These are phyloP conservation scores for Scaptodrosophila lebanonensis DNA, from an alignment of 1,140 invertebrate genomes.

Conservation along the genomic window DNA sequence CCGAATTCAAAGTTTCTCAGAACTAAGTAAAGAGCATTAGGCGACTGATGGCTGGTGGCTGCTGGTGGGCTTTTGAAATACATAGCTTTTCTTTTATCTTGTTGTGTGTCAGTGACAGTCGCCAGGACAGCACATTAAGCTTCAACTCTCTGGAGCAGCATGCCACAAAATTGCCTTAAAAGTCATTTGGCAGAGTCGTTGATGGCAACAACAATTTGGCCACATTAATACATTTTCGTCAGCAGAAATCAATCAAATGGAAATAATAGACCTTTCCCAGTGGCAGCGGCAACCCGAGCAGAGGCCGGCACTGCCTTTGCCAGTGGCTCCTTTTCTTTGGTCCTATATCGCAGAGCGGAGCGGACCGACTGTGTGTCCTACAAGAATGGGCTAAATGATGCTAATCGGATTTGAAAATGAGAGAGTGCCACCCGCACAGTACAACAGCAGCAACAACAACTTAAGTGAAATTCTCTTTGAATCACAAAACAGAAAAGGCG, in stretches of 20 bases:
- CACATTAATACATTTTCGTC: conserved; percentile 6
- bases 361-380: conserved; percentile 35
- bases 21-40: too few relatives aligned
- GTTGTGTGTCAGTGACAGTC: too few relatives aligned
- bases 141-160: too few relatives aligned
- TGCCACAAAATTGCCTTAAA: neutral
- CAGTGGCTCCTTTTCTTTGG: neutral
- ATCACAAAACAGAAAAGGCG: conserved; percentile 38
- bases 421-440: conserved; percentile 18
- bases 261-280: conserved; percentile 54
- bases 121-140: too few relatives aligned
- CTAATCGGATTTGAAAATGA: conserved; percentile 73
- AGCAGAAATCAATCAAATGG: conserved; percentile 57
- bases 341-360: neutral
- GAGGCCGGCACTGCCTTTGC: neutral
- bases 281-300: too few relatives aligned
- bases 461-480: conserved; percentile 33
- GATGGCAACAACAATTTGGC: neutral
- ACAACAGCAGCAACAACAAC: conserved; percentile 29
- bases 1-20: too few relatives aligned
- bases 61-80: too few relatives aligned
- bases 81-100: too few relatives aligned
- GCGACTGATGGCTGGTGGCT: too few relatives aligned
- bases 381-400: conserved; percentile 56
- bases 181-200: neutral